Conservation (phyloP, 2,888 invertebrate genomes). For the Neoaliturus tenellus region DNA sequence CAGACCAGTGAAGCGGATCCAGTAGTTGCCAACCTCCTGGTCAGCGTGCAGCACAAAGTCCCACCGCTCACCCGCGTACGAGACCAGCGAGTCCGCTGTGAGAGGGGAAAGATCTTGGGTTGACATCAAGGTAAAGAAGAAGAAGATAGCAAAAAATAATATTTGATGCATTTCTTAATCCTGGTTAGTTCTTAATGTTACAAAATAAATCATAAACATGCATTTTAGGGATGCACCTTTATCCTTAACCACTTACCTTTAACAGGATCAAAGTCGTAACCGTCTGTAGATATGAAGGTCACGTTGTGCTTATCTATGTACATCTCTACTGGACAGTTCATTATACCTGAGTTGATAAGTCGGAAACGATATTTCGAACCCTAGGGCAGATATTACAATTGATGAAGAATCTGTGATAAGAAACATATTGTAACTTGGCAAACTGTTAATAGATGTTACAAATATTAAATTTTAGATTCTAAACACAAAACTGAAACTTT, state of each 20-base stretch:
- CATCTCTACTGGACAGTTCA: conserved; percentile 89
- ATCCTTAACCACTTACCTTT: conserved; percentile 76
- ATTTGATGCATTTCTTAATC: no score
- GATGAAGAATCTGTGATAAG: no score
- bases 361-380: conserved; percentile 86
- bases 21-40: conserved; percentile 85
- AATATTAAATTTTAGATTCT: no score
- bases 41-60: conserved; percentile 88
- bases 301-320: conserved; percentile 90
- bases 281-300: conserved; percentile 86
- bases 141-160: no score
- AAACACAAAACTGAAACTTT: no score
- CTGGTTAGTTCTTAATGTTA: no score
- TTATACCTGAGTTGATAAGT: conserved; percentile 89
- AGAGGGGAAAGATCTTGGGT: neutral
- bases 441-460: no score
- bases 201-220: no score
- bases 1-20: conserved; percentile 87
- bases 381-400: neutral
- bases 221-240: no score
- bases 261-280: conserved; percentile 84
- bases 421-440: no score
- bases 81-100: conserved; percentile 80
- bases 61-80: conserved; percentile 93
- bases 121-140: no score